Evolutionary conservation across 2,113 vertebrate species (phyloP).

Genomic region (Nesospiza acunhae): DNA sequence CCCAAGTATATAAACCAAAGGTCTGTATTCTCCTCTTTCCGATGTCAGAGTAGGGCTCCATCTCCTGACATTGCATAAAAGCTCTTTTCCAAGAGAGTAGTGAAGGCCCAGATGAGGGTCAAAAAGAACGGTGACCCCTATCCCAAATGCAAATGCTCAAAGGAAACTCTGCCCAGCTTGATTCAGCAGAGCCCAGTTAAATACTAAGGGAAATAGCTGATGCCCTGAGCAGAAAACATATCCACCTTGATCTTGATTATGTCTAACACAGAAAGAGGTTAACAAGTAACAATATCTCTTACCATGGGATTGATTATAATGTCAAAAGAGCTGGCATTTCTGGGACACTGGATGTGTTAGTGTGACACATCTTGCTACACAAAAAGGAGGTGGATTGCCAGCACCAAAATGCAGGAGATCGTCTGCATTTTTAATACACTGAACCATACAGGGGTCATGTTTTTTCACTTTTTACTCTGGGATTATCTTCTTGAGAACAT

Average conservation of each 20-base stretch:
- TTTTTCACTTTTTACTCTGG: neutral
- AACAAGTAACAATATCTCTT: neutral
- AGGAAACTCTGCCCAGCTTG: neutral
- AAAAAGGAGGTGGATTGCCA: neutral
- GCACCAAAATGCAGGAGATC: neutral
- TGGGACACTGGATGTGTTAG: neutral
- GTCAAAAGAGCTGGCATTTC: constrained; percentile 17
- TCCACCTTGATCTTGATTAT: neutral
- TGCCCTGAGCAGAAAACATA: neutral
- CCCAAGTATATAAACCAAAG: neutral
- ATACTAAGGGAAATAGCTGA: neutral
- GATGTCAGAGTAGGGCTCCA: neutral
- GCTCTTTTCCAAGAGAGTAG: neutral
- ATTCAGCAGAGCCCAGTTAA: neutral
- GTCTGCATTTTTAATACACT: constrained; percentile 7
- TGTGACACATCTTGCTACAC: neutral
- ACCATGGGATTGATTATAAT: neutral
- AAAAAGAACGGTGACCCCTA: neutral
- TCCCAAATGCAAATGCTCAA: neutral
- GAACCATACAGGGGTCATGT: neutral
- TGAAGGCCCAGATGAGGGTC: neutral
- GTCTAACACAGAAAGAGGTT: neutral
- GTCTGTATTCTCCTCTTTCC: neutral
- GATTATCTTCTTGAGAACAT: neutral
- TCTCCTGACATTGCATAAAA: neutral